A percentile compares a stretch with the other conserved stretches of the same genome.
phyloP scores from a whole-genome alignment of 2,888 invertebrate species.

The Drosophila infuscata region DNA sequence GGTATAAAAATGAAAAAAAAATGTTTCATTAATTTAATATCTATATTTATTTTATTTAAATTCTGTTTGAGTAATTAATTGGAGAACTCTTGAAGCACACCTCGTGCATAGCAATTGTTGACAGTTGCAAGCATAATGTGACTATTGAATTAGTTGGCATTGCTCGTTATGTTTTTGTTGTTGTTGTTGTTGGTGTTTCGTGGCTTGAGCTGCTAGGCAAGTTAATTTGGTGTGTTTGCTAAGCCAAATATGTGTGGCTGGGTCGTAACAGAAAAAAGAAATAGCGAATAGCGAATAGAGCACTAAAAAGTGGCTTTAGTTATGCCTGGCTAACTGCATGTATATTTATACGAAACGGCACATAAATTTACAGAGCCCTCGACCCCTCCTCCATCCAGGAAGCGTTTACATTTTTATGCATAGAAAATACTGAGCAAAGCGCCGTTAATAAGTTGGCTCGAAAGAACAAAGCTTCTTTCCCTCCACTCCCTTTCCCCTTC shows the following conservation, averaged over 20 bases:
- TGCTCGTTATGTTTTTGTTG: neutral
- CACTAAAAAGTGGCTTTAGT: slow-evolving; percentile 70
- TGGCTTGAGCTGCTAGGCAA: slow-evolving; percentile 38
- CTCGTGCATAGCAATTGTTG: slow-evolving; percentile 7
- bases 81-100: neutral
- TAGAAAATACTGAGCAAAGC: slow-evolving; percentile 75
- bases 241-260: slow-evolving; percentile 62
- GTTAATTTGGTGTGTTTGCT: slow-evolving; percentile 69
- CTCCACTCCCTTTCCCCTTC: neutral
- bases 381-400: slow-evolving; percentile 13
- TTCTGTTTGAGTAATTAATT: neutral
- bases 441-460: slow-evolving; percentile 74
- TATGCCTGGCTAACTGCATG: slow-evolving; percentile 61
- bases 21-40: too few species aligned
- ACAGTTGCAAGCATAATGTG: neutral
- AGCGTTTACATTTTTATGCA: slow-evolving; percentile 78
- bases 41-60: neutral
- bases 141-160: slow-evolving; percentile 41
- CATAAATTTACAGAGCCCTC: slow-evolving; percentile 62
- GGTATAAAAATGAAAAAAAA: too few species aligned
- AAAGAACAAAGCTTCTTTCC: slow-evolving; percentile 57
- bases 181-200: slow-evolving; percentile 8
- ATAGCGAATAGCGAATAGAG: slow-evolving; percentile 3
- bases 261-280: slow-evolving; percentile 18
- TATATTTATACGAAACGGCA: slow-evolving; percentile 71